Evolutionary conservation across 1,140 invertebrate genomes (phyloP).

Genomic region (Physella acuta): DNA sequence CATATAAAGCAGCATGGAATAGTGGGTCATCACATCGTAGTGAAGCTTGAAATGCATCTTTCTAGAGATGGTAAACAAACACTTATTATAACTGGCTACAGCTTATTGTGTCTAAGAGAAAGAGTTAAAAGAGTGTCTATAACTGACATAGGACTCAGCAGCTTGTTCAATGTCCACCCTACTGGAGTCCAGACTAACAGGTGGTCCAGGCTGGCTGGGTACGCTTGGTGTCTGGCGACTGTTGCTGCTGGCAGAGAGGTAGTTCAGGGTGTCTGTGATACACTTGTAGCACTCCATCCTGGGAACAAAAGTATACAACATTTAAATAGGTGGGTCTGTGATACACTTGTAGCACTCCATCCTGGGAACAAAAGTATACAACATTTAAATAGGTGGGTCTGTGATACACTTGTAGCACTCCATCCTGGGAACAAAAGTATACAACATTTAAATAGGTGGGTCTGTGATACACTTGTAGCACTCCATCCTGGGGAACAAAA

Average conservation of each 20-base stretch:
- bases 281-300: conserved; percentile 88
- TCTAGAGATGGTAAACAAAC: too few relatives aligned
- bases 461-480: too few relatives aligned
- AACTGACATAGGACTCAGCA: conserved; percentile 57
- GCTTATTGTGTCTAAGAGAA: background rate
- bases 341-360: too few relatives aligned
- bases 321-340: too few relatives aligned
- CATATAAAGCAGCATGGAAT: conserved; percentile 86
- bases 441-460: too few relatives aligned
- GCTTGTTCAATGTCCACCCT: conserved; percentile 57
- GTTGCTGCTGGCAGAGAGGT: conserved; percentile 69
- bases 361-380: too few relatives aligned
- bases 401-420: too few relatives aligned
- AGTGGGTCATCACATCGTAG: conserved; percentile 76
- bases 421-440: too few relatives aligned
- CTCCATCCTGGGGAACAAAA: too few relatives aligned
- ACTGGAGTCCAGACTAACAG: conserved; percentile 53
- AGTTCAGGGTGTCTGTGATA: conserved; percentile 77
- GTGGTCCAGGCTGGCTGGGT: conserved; percentile 60
- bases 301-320: too few relatives aligned
- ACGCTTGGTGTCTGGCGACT: conserved; percentile 61
- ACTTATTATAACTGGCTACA: too few relatives aligned
- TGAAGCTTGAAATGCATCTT: conserved; percentile 61
- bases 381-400: too few relatives aligned
- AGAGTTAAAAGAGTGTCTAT: background rate